These are phyloP conservation scores for Chaetophractus vellerosus DNA, from an alignment of 2,797 vertebrate genomes.

Conservation along the genomic window DNA sequence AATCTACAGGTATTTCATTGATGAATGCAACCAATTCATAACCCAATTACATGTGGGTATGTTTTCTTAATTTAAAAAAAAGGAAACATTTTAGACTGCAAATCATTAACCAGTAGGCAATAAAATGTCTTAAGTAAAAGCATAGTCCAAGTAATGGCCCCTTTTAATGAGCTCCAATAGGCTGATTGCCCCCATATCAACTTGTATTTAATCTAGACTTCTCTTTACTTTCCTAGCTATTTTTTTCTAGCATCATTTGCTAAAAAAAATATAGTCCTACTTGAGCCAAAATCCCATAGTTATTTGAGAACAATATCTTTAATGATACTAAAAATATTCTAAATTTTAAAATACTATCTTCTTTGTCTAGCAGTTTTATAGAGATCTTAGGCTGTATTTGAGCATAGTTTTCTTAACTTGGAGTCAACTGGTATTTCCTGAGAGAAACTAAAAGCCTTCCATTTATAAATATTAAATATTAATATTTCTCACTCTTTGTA, in stretches of 20 bases:
- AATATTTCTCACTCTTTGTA: background rate
- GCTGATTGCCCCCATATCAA: background rate
- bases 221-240: background rate
- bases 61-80: background rate
- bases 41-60: background rate
- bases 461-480: slow-evolving; percentile 1
- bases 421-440: background rate
- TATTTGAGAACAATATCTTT: background rate
- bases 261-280: background rate
- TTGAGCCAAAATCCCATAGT: background rate
- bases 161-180: background rate
- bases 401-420: background rate
- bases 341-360: background rate
- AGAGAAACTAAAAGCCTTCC: background rate
- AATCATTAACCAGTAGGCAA: background rate
- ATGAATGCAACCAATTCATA: background rate
- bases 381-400: background rate
- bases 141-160: background rate
- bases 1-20: no score
- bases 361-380: background rate
- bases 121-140: background rate
- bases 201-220: background rate
- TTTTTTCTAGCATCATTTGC: background rate
- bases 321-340: background rate
- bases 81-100: background rate